Base-by-base conservation (phyloP, 2,888 invertebrate species). In the Netelia melanura region DNA sequence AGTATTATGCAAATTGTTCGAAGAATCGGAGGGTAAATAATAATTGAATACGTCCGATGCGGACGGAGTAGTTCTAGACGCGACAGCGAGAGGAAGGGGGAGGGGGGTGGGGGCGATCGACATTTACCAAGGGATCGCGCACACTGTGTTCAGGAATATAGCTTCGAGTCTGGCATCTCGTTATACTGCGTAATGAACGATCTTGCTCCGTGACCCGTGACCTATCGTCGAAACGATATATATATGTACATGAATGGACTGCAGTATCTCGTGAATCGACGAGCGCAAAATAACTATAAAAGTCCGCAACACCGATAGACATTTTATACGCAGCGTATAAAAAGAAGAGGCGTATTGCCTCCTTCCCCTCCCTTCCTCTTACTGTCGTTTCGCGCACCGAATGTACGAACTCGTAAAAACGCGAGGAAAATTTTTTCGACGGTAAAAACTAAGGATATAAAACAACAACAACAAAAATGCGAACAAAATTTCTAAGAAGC, bases 181-280 rank as follows among this genome's bases (percentile, higher is more conserved):
- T 77, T 82, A 72, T 82, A 71, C 64, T 56, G 25, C 71, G 65
- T 77, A 82, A 77, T 82, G 71, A 82, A 82, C 71, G 82, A 71
- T 71, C 76, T 71, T 48, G 58, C 62, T 38, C 58, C 6, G 71
- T 77, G 77, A 77, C 77, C 82, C 21, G 71, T 81, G 76, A 81
- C 81, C 81, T 82, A 76, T 82, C 64, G 21, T 56, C 9, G 21
- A n/a, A 43, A 56, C 25, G 56, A 71, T 76, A 44, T 14, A 76
- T 71, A 76, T 58, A 76, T 38, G 17, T 54, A 25, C 17, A 23
- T 11, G 8, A 23, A 17, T 25, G 14, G 25, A 67, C 65, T 58
- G 72, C 80, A 80, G 72, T 58, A 67, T 23, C 62, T 64, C 56
- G 21, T 48, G 52, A 80, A 58, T 44, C 25, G 58, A 67, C 58